Conservation (phyloP, 2,113 vertebrate species). For the Cyphomyrus plagiostoma region DNA sequence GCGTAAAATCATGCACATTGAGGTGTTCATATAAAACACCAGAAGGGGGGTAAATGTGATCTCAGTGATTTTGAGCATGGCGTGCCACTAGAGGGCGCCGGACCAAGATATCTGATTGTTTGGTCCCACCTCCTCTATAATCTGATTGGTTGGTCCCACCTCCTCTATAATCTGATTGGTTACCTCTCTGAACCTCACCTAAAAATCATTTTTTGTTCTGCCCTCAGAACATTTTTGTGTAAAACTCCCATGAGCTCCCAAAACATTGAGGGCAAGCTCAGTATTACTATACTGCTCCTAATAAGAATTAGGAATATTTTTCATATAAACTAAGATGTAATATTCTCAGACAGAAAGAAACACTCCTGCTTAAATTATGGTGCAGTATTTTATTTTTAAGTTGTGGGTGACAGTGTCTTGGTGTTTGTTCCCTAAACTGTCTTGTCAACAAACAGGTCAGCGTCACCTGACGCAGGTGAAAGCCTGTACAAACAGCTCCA, state of each 20-base stretch:
- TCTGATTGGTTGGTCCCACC: too few species aligned
- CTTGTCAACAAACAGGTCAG: not conserved
- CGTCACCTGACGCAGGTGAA: constrained; percentile 18
- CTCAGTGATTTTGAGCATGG: not conserved
- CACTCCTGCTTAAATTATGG: not conserved
- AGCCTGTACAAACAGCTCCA: not conserved
- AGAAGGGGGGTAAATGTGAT: not conserved
- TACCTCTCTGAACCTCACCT: too few species aligned
- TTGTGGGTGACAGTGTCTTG: not conserved
- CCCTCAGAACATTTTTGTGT: too few species aligned
- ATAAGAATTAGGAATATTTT: not conserved
- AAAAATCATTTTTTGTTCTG: not conserved
- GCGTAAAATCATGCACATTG: not conserved
- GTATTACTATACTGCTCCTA: too few species aligned
- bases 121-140: not conserved
- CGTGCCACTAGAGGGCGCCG: not conserved
- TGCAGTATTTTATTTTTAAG: not conserved
- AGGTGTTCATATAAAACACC: not conserved
- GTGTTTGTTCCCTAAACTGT: not conserved
- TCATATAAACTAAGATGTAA: not conserved
- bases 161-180: too few species aligned
- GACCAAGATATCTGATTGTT: not conserved
- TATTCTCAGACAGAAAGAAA: not conserved
- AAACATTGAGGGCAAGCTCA: too few species aligned
- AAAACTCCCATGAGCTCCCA: too few species aligned